These are phyloP conservation scores for Lepidocyrtinus sp. DNA, from an alignment of 2,888 invertebrate species.

Conservation along the genomic window DNA sequence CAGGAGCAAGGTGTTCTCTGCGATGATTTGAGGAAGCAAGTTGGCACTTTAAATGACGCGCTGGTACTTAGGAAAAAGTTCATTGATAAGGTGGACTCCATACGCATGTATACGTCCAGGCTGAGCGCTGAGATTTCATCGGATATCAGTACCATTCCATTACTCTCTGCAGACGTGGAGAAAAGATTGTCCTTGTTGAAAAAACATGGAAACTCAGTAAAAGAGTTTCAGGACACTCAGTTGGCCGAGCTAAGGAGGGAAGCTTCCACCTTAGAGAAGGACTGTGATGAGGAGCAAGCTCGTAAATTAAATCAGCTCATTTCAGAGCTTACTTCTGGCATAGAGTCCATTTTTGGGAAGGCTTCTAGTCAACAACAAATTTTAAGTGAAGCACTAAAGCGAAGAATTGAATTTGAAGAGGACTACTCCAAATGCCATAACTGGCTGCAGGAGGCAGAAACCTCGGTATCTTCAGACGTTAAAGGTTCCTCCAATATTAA, in stretches of 20 bases:
- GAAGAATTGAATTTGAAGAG: constrained; percentile 86
- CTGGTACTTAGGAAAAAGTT: constrained; percentile 82
- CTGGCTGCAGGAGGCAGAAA: constrained; percentile 93
- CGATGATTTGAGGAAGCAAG: constrained; percentile 81
- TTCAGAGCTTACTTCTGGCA: constrained; percentile 80
- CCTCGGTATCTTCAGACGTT: constrained; percentile 86
- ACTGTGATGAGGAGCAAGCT: constrained; percentile 80
- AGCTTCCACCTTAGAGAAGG: constrained; percentile 82
- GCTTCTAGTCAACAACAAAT: constrained; percentile 78
- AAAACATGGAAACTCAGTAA: constrained; percentile 83
- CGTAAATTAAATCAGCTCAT: constrained; percentile 70
- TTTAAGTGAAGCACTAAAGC: constrained; percentile 82
- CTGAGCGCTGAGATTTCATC: constrained; percentile 81
- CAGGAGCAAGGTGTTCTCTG: constrained; percentile 84
- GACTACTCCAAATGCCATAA: constrained; percentile 86
- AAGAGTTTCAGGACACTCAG: constrained; percentile 83
- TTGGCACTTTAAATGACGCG: constrained; percentile 79
- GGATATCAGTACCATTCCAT: constrained; percentile 75
- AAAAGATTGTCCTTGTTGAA: constrained; percentile 85
- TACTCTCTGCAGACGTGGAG: constrained; percentile 87
- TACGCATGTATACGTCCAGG: constrained; percentile 83
- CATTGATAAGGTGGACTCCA: constrained; percentile 84
- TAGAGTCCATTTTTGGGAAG: constrained; percentile 75
- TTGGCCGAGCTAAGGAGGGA: constrained; percentile 84
- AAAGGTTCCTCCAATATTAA: constrained; percentile 83